Evolutionary conservation across 2,888 invertebrate species (phyloP).

Genomic region (Chorisops tibialis): DNA sequence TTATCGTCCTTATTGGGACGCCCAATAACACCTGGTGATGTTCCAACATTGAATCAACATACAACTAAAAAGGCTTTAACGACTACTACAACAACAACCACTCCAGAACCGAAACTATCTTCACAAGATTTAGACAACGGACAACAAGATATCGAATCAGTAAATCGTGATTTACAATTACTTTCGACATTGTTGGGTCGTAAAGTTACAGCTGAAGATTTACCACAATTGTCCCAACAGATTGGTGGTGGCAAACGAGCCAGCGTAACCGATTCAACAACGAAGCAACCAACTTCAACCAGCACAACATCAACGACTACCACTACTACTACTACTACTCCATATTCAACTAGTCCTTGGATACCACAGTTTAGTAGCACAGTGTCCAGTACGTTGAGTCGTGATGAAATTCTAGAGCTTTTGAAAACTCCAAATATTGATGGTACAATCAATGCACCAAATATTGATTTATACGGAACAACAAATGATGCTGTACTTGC

Average conservation of each 20-base stretch:
- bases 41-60: constrained; percentile 37
- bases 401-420: constrained; percentile 37
- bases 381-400: constrained; percentile 39
- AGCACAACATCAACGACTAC: constrained; percentile 35
- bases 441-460: constrained; percentile 30
- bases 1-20: constrained; percentile 40
- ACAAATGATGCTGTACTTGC: constrained; percentile 68
- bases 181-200: constrained; percentile 36
- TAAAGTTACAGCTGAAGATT: constrained; percentile 32
- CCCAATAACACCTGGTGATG: constrained; percentile 38
- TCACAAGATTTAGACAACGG: constrained; percentile 37
- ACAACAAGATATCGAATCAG: constrained; percentile 28
- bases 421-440: constrained; percentile 39
- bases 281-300: constrained; percentile 28
- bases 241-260: constrained; percentile 37
- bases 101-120: constrained; percentile 37
- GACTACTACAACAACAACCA: constrained; percentile 45
- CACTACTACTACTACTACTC: constrained; percentile 44
- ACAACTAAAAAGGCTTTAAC: constrained; percentile 42
- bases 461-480: constrained; percentile 54
- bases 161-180: constrained; percentile 36
- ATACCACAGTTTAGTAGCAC: constrained; percentile 38
- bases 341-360: constrained; percentile 3
- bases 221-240: constrained; percentile 40
- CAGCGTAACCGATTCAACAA: constrained; percentile 30